Base-by-base conservation (phyloP, 2,888 invertebrate species). In the Drosophila fulvimacula region DNA sequence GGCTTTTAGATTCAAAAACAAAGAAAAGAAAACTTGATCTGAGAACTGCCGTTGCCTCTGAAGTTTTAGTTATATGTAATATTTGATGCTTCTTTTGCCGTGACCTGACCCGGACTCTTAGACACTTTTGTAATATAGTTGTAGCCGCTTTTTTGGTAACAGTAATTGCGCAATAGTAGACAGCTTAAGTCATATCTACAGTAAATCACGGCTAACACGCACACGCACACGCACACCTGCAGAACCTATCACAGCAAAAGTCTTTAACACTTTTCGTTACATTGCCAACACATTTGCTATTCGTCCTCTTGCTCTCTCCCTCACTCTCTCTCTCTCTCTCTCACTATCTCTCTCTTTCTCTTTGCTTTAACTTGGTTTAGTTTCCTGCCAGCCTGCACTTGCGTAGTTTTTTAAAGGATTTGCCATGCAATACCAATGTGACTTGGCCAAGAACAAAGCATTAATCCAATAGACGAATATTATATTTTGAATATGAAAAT, bases 341-440 rank as follows among this genome's bases (percentile, higher is more conserved):
- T 24, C 44, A 21, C 21, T 6, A 7, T 24, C 9, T 17, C 11
- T 34, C 6, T 51, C 7, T 17, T 15, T 13, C 13, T 27, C 11
- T 64, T 42, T 27, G 19, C 46, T 48, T 48, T 34, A 52, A 42
- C 69, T 53, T 64, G 69, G 17, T 32, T 21, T 68, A 34, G 17
- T 32, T 57, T 52, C 19, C 19, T 55, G 36, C 64, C 27, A 27
- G 19, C 27, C 62, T 65, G 63, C 68, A 67, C 52, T 24, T 52
- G 63, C 34, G n/a, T 67, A 42, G 34, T 17, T 4, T 41, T 67
- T 30, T 27, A 11, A 34, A 9, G 27, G 15, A 17, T 15, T 34
- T 17, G 41, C 24, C 63, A 63, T 41, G n/a, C 30, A 41, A 21
- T 24, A n/a, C 32, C 5, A 30, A 15, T 32, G 15, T 32, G 24